Base-by-base conservation (phyloP, 2,888 invertebrate genomes). In the Chouioia cunea region DNA sequence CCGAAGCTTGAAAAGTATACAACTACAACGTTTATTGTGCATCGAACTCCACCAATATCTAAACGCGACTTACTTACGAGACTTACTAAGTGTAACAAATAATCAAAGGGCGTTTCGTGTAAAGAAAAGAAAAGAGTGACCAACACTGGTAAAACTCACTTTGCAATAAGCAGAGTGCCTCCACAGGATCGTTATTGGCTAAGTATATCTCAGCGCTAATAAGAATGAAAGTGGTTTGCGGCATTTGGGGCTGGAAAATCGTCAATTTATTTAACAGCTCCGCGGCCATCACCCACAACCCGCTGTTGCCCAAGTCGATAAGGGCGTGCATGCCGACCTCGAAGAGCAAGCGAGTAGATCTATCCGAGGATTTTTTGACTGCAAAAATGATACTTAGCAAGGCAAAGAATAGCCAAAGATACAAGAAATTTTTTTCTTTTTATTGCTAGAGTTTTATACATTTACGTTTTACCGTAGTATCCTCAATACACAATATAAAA, bases 161-260 rank as follows among this genome's bases (percentile, higher is more conserved):
- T 76, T 77, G 79, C 14, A 83, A 68, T 60, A 82, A 74, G 36
- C 59, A 72, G 47, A 79, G 76, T 52, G 82, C 83, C 72, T 82
- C 76, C 20, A 80, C 15, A 8, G 78, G 75, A 48, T 77, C 76
- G n/a, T 75, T 73, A 77, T 82, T 82, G 43, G 80, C 81, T 75
- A 83, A 74, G 73, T 78, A 80, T 75, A 83, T 80, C 72, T 83
- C 79, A 20, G 76, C 77, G 23, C 79, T 75, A 14, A 83, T 75
- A 18, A 83, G 70, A 59, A 76, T 64, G 64, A 77, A 79, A 14
- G 59, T 64, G 44, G 78, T 77, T 64, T 76, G 76, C 47, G 73
- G 75, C 20, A 74, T 48, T 27, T 77, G 72, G 4, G 76, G 58
- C 27, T 76, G 73, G 63, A 75, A 73, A 48, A 75, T 73, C 64